These are phyloP conservation scores for Nothocercus julius DNA, from an alignment of 2,113 vertebrate species.

Conservation along the genomic window DNA sequence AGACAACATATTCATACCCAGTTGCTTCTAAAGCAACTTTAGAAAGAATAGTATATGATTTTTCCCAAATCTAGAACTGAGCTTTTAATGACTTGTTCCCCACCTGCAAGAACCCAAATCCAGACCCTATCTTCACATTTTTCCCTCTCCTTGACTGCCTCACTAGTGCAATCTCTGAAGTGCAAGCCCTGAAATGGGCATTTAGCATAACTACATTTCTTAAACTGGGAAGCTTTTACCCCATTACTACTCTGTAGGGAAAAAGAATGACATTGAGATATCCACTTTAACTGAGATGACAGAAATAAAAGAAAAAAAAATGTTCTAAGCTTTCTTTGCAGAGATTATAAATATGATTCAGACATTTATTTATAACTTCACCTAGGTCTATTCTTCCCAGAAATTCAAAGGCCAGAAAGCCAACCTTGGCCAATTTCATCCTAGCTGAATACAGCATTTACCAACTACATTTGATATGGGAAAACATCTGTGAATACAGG, in stretches of 20 bases:
- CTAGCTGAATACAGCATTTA: not conserved
- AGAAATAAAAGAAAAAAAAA: not conserved
- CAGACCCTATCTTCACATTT: not conserved
- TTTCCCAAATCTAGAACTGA: slow-evolving; percentile 44
- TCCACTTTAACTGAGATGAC: not conserved
- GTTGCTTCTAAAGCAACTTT: slow-evolving; percentile 7
- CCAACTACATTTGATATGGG: not conserved
- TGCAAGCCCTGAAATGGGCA: not conserved
- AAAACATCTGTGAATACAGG: not conserved
- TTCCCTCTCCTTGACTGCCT: not conserved
- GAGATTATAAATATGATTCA: not conserved
- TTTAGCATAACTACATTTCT: not conserved
- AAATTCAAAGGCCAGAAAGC: not conserved
- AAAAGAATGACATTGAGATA: slow-evolving; percentile 8
- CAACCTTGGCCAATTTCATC: not conserved
- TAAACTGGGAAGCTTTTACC: slow-evolving; percentile 2
- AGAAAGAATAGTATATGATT: slow-evolving; percentile 19
- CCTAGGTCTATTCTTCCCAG: not conserved
- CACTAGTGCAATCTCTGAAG: not conserved
- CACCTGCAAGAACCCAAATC: slow-evolving; percentile 8
- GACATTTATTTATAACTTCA: not conserved
- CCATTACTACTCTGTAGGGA: not conserved
- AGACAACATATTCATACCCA: not conserved
- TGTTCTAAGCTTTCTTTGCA: not conserved
- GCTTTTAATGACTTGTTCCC: slow-evolving; percentile 21